Percentiles rank a stretch among this genome's conserved stretches.
phyloP scores from a whole-genome alignment of 1,140 invertebrate species.

The Camponotus pennsylvanicus region DNA sequence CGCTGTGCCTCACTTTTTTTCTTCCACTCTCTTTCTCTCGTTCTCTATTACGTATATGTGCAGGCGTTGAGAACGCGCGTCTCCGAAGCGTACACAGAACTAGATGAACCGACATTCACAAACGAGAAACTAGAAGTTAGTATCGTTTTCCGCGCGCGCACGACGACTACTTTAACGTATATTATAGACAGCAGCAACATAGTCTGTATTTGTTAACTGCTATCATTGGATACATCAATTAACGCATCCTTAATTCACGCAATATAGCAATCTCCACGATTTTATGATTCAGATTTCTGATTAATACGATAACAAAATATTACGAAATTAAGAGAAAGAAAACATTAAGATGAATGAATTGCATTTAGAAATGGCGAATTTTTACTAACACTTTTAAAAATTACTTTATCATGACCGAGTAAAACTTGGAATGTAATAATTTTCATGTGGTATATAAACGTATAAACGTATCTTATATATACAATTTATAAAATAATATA shows the following conservation, averaged over 20 bases:
- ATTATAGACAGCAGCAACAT: background rate
- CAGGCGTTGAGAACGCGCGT: constrained; percentile 79
- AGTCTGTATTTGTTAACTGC: background rate
- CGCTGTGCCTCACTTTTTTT: constrained; percentile 68
- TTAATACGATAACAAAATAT: constrained; percentile 32
- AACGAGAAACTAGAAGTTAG: constrained; percentile 49
- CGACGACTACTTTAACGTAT: constrained; percentile 46
- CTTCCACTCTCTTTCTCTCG: constrained; percentile 22
- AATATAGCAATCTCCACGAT: constrained; percentile 80
- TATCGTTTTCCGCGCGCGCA: background rate
- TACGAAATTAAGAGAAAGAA: background rate
- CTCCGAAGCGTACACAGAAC: constrained; percentile 80
- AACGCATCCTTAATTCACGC: constrained; percentile 39
- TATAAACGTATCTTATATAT: background rate
- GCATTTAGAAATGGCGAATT: constrained; percentile 2
- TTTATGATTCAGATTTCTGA: constrained; percentile 69
- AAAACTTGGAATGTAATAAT: constrained; percentile 14
- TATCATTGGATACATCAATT: constrained; percentile 31
- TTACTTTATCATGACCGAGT: background rate
- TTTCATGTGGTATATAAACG: background rate
- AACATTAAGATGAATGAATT: constrained; percentile 14
- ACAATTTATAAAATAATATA: background rate
- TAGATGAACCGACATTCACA: constrained; percentile 43
- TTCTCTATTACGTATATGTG: constrained; percentile 82
- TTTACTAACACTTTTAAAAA: background rate